Conservation (phyloP, 2,113 vertebrate genomes). For the Cathartes aura region DNA sequence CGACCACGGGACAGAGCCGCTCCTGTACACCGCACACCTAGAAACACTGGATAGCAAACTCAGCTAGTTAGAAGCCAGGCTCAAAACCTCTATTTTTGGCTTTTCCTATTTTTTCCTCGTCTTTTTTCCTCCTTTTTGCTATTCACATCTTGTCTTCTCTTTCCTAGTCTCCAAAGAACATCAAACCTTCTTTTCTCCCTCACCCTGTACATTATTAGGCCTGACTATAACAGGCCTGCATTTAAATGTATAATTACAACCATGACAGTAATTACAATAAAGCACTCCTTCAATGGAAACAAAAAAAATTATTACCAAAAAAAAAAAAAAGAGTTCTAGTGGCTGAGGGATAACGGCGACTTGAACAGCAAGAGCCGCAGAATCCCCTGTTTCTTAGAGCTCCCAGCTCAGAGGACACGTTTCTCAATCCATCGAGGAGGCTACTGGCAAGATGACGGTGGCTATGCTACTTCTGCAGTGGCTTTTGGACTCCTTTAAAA, state of each 20-base stretch:
- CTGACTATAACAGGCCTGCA: background rate
- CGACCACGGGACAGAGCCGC: accelerated
- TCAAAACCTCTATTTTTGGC: conserved; percentile 16
- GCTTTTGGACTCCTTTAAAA: background rate
- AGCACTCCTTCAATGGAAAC: conserved; percentile 38
- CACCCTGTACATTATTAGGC: background rate
- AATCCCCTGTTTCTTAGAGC: background rate
- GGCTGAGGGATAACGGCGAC: background rate
- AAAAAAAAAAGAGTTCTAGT: background rate
- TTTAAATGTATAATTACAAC: conserved; percentile 46
- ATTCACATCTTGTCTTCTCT: background rate
- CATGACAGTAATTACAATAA: conserved; percentile 47
- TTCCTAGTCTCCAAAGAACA: background rate
- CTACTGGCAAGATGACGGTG: conserved; percentile 59
- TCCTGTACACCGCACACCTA: background rate
- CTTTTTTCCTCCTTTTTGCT: background rate
- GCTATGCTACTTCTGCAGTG: conserved; percentile 55
- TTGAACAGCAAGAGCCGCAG: background rate
- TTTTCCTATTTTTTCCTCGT: background rate
- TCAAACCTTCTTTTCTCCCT: conserved; percentile 35
- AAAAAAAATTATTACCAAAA: background rate
- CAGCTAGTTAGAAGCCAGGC: conserved; percentile 9
- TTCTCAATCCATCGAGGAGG: conserved; percentile 51
- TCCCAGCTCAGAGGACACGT: background rate
- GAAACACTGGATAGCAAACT: background rate